These are phyloP conservation scores for Meloidogyne hapla DNA, from an alignment of 1,140 invertebrate genomes.

Conservation along the genomic window DNA sequence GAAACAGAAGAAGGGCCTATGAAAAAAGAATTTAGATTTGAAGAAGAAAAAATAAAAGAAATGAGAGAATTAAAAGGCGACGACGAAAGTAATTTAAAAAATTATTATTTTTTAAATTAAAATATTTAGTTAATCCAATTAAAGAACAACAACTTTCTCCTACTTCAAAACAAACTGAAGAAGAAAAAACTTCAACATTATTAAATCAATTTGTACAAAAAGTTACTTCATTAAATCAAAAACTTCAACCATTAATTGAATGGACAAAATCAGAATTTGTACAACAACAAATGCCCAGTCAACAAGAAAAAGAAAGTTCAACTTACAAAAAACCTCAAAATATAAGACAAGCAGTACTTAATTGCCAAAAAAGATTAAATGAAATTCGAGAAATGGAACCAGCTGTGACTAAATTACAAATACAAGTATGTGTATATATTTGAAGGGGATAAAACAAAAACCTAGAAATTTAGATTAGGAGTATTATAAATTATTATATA, in stretches of 20 bases:
- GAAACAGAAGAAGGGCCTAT: slow-evolving; percentile 9
- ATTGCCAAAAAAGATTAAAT: slow-evolving; percentile 53
- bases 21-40: slow-evolving; percentile 1
- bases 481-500: background rate
- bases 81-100: background rate
- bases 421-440: background rate
- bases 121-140: background rate
- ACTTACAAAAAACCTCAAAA: slow-evolving; percentile 15
- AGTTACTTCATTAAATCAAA: slow-evolving; percentile 35
- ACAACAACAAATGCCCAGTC: slow-evolving; percentile 7
- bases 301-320: slow-evolving; percentile 11
- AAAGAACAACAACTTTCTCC: background rate
- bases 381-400: slow-evolving; percentile 56
- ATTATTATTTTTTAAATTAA: background rate
- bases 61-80: background rate
- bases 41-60: background rate
- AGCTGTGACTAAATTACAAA: slow-evolving; percentile 46
- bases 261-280: slow-evolving; percentile 45
- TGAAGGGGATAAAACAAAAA: no score
- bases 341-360: slow-evolving; percentile 45
- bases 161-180: background rate
- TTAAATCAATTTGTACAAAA: slow-evolving; percentile 33
- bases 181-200: background rate
- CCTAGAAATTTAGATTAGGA: no score
- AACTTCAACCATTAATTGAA: slow-evolving; percentile 45